Conservation (phyloP, 1,140 invertebrate genomes). For the Mya arenaria region DNA sequence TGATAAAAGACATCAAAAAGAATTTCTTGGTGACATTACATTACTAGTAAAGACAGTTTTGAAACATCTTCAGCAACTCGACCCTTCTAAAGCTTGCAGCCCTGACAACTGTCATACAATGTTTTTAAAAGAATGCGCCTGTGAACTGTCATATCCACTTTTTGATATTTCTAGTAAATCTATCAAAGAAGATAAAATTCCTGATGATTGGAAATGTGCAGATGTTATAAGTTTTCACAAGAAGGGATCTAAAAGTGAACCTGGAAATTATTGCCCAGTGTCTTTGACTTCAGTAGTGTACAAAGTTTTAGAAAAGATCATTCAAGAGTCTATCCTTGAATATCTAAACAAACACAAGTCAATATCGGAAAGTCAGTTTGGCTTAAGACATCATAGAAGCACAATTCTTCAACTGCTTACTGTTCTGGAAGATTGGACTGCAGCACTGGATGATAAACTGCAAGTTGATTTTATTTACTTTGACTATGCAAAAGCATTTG, state of each 20-base stretch:
- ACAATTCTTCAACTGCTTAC: neutral
- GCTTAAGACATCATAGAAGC: neutral
- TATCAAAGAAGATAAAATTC: neutral
- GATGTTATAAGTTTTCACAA: neutral
- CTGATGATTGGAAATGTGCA: neutral
- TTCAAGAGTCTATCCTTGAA: neutral
- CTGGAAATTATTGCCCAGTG: slow-evolving; percentile 5
- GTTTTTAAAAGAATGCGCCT: neutral
- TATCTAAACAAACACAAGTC: neutral
- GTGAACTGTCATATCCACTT: neutral
- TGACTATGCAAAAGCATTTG: too few species aligned
- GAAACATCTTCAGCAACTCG: too few species aligned
- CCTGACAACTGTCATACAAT: slow-evolving; percentile 4
- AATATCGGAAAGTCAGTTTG: neutral
- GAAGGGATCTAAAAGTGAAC: neutral
- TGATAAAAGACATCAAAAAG: too few species aligned
- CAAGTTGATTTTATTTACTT: too few species aligned
- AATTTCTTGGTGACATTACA: too few species aligned
- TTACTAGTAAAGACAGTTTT: too few species aligned
- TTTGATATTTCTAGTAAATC: neutral
- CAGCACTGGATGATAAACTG: neutral
- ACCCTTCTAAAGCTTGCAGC: slow-evolving; percentile 6
- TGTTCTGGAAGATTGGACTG: too few species aligned
- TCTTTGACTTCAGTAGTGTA: slow-evolving; percentile 8
- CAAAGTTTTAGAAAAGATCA: slow-evolving; percentile 7